These are phyloP conservation scores for Hypomecis atomaria DNA, from an alignment of 2,888 invertebrate species.

Conservation along the genomic window DNA sequence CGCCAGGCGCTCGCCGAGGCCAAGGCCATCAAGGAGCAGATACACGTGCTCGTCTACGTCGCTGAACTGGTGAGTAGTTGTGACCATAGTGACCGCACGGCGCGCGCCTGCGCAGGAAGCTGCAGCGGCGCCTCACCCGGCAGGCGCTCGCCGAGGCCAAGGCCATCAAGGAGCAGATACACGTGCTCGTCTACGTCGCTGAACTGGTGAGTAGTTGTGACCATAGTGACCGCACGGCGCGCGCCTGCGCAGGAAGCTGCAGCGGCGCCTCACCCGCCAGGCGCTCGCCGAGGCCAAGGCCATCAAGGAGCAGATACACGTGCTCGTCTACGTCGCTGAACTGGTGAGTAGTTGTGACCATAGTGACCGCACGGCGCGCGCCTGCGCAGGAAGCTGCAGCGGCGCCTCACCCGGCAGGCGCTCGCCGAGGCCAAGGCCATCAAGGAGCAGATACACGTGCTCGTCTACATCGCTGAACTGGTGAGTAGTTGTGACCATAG, in stretches of 20 bases:
- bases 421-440: conserved; percentile 92
- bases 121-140: conserved; percentile 90
- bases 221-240: conserved; percentile 51
- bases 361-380: conserved; percentile 62
- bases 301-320: conserved; percentile 91
- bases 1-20: conserved; percentile 92
- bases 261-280: conserved; percentile 89
- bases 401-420: conserved; percentile 90
- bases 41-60: conserved; percentile 90
- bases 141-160: conserved; percentile 92
- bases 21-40: conserved; percentile 91
- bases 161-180: conserved; percentile 91
- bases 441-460: conserved; percentile 91
- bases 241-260: conserved; percentile 89
- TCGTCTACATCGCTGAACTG: conserved; percentile 91
- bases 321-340: conserved; percentile 91
- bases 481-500: conserved; percentile 74
- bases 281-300: conserved; percentile 92
- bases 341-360: conserved; percentile 81
- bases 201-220: conserved; percentile 86
- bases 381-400: conserved; percentile 90
- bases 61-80: conserved; percentile 88
- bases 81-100: conserved; percentile 51
- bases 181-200: conserved; percentile 90
- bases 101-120: conserved; percentile 87